phyloP scores from a whole-genome alignment of 2,888 invertebrate species.

The Clanis bilineata region DNA sequence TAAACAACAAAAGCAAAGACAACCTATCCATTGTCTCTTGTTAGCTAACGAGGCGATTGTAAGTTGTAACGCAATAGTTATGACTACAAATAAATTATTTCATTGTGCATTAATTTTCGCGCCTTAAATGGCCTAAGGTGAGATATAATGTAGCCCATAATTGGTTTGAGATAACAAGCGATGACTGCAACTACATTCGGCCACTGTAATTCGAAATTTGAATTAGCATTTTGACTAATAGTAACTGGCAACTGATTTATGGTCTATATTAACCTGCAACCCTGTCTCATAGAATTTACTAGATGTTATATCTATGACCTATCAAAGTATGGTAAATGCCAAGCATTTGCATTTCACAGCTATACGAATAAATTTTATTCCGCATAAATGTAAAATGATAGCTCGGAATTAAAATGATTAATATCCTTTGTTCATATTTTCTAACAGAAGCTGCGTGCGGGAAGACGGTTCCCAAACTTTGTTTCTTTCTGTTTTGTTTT shows the following conservation, averaged over 20 bases:
- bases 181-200: not conserved
- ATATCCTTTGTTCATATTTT: too few relatives aligned
- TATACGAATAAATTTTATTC: too few relatives aligned
- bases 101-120: slow-evolving; percentile 10
- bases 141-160: slow-evolving; percentile 31
- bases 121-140: slow-evolving; percentile 19
- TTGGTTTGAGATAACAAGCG: slow-evolving; percentile 32
- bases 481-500: too few relatives aligned
- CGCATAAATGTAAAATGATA: too few relatives aligned
- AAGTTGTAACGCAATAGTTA: slow-evolving; percentile 28
- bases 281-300: too few relatives aligned
- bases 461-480: not conserved
- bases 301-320: too few relatives aligned
- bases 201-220: not conserved
- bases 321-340: too few relatives aligned
- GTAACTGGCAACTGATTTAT: not conserved
- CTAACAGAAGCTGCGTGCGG: too few relatives aligned
- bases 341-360: too few relatives aligned
- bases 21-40: slow-evolving; percentile 39
- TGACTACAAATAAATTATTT: slow-evolving; percentile 10
- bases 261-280: too few relatives aligned
- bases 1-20: slow-evolving; percentile 41
- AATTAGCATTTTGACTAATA: not conserved
- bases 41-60: slow-evolving; percentile 31
- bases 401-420: too few relatives aligned